Conservation (phyloP, 2,888 invertebrate genomes). For the Mayetiola destructor region DNA sequence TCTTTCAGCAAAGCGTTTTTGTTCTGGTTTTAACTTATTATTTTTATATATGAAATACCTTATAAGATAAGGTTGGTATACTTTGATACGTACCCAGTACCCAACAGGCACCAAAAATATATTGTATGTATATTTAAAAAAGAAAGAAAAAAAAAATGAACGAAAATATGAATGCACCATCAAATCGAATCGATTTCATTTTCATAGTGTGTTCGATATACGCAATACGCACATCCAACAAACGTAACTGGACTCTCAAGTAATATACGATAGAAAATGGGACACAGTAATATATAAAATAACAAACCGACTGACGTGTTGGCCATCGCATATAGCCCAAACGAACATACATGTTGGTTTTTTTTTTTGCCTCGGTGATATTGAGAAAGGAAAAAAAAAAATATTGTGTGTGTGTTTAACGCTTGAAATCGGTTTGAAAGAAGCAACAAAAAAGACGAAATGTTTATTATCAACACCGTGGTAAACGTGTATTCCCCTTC, state of each 20-base stretch:
- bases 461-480: conserved; percentile 12
- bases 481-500: not conserved
- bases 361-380: not conserved
- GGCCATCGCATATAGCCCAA: not conserved
- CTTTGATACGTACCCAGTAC: not conserved
- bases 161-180: not conserved
- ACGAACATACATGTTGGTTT: not conserved
- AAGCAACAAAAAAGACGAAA: no score
- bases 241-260: conserved; percentile 2
- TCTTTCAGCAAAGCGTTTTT: not conserved
- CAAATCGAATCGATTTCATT: no score
- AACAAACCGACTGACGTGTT: not conserved
- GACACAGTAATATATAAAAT: not conserved
- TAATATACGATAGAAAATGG: not conserved
- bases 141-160: not conserved
- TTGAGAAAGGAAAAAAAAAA: not conserved
- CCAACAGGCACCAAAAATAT: conserved; percentile 5
- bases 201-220: not conserved
- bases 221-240: not conserved
- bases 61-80: not conserved
- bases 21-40: conserved; percentile 3
- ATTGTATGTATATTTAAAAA: not conserved
- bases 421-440: no score
- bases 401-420: no score
- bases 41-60: conserved; percentile 8